Conservation (phyloP, 2,888 invertebrate genomes). For the Xylophagus ater region DNA sequence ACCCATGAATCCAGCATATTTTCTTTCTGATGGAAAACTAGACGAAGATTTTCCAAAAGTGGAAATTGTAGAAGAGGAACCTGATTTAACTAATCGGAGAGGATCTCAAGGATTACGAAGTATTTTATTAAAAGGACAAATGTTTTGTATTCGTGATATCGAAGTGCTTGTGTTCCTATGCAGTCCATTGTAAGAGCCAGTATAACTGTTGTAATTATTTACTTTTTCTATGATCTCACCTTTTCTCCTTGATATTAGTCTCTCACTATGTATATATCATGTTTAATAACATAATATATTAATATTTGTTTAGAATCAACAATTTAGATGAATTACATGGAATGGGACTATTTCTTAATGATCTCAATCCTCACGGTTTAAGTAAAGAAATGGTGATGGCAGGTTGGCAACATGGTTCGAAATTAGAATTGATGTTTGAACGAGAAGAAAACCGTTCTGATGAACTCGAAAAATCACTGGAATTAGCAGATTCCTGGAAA, state of each 20-base stretch:
- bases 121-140: conserved; percentile 74
- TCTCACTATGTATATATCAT: background rate
- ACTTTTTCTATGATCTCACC: background rate
- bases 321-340: conserved; percentile 71
- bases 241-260: too few relatives aligned
- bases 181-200: conserved; percentile 79
- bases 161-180: conserved; percentile 75
- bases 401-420: conserved; percentile 76
- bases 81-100: conserved; percentile 40
- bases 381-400: conserved; percentile 72
- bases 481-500: conserved; percentile 73
- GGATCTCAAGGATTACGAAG: conserved; percentile 58
- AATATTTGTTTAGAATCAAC: conserved; percentile 65
- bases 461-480: conserved; percentile 66
- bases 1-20: background rate
- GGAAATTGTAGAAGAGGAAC: conserved; percentile 12
- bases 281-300: background rate
- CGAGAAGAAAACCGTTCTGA: conserved; percentile 68
- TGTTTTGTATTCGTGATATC: conserved; percentile 69
- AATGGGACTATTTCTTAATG: conserved; percentile 68
- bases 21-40: background rate
- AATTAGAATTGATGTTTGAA: conserved; percentile 70
- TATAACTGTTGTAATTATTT: too few relatives aligned
- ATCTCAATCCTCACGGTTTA: conserved; percentile 74
- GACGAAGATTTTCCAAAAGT: conserved; percentile 4